Percentiles rank a stretch among this genome's conserved stretches.
These are phyloP conservation scores for Callaeas wilsoni DNA, from an alignment of 2,113 vertebrate species.

Conservation along the genomic window DNA sequence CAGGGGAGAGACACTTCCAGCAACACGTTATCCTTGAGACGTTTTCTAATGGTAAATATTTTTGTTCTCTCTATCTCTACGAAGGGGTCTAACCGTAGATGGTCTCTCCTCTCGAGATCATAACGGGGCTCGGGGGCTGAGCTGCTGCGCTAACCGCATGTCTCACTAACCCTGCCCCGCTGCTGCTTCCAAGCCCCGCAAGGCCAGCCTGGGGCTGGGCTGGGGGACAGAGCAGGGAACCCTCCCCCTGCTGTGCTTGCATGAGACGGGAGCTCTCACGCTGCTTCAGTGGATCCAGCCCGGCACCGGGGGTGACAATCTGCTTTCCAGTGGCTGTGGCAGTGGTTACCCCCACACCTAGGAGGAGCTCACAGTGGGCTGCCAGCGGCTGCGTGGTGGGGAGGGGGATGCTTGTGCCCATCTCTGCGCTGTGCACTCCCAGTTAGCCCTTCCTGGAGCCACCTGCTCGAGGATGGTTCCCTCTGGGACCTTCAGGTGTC, in stretches of 20 bases:
- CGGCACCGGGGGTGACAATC: not conserved
- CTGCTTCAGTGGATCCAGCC: not conserved
- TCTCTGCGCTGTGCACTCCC: not conserved
- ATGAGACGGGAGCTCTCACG: not conserved
- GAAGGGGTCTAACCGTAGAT: constrained; percentile 43
- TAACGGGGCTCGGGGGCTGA: constrained; percentile 52
- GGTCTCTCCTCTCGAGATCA: constrained; percentile 48
- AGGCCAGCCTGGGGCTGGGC: not conserved
- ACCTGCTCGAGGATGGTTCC: fast-evolving
- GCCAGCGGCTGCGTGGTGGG: not conserved
- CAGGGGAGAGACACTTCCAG: constrained; percentile 94
- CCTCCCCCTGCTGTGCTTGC: not conserved
- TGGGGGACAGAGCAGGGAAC: not conserved
- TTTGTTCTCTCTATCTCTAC: constrained; percentile 70
- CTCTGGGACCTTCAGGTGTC: not conserved
- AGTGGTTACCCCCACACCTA: not conserved
- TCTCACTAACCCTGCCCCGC: constrained; percentile 13
- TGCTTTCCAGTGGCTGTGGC: not conserved
- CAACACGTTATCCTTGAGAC: constrained; percentile 87
- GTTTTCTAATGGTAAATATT: constrained; percentile 99
- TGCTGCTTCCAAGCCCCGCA: not conserved
- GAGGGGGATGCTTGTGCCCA: not conserved
- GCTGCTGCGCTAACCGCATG: constrained; percentile 71
- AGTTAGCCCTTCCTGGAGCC: not conserved
- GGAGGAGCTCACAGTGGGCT: not conserved